Evolutionary conservation across 2,888 invertebrate genomes (phyloP).

Genomic region (Conchocele bisecta): DNA sequence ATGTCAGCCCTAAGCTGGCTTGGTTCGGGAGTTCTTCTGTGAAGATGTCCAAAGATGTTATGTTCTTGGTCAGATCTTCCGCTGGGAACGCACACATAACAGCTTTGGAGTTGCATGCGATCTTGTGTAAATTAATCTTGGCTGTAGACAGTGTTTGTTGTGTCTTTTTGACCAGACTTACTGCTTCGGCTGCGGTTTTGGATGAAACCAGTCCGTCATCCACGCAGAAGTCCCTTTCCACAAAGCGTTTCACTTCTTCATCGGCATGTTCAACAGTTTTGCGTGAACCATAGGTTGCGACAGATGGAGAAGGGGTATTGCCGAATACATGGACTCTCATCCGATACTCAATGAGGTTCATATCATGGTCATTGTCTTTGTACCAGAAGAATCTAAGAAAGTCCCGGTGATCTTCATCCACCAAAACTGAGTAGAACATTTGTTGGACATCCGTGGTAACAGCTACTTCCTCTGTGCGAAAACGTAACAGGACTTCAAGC

Average conservation of each 20-base stretch:
- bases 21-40: conserved; percentile 7
- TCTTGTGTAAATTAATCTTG: conserved; percentile 40
- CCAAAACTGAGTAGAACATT: neutral
- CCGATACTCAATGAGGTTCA: conserved; percentile 23
- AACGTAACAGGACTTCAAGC: neutral
- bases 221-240: conserved; percentile 36
- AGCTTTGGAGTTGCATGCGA: conserved; percentile 30
- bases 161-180: conserved; percentile 22
- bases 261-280: conserved; percentile 12
- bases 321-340: conserved; percentile 35
- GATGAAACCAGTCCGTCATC: conserved; percentile 39
- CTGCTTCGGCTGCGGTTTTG: neutral
- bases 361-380: conserved; percentile 17
- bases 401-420: conserved; percentile 9
- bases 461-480: neutral
- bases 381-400: conserved; percentile 35
- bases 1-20: conserved; percentile 7
- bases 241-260: conserved; percentile 3
- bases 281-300: conserved; percentile 25
- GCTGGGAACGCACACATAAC: conserved; percentile 30
- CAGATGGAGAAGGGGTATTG: conserved; percentile 23
- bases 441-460: neutral
- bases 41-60: neutral
- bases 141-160: conserved; percentile 14
- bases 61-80: conserved; percentile 21